A percentile compares a stretch with the other conserved stretches of the same genome.
Evolutionary conservation across 2,888 invertebrate species (phyloP).

Genomic region (Pristionchus maxplancki): DNA sequence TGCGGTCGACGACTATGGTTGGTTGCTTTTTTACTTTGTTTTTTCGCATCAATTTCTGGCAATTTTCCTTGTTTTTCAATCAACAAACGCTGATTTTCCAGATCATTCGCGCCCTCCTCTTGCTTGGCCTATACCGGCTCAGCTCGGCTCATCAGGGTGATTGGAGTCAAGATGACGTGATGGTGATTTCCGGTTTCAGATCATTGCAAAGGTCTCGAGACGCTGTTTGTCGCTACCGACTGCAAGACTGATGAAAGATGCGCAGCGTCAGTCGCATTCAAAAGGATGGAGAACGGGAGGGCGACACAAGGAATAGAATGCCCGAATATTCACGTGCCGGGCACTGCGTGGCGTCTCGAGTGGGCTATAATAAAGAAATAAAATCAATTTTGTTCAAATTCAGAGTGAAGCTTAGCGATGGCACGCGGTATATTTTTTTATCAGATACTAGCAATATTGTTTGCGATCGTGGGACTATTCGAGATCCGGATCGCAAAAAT

Average conservation of each 20-base stretch:
- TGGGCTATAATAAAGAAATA: neutral
- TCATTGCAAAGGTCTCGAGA: neutral
- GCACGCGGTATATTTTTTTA: too few relatives aligned
- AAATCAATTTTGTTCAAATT: neutral
- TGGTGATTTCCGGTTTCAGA: neutral
- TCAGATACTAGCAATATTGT: too few relatives aligned
- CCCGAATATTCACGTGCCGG: too few relatives aligned
- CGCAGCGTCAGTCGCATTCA: neutral
- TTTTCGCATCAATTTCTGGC: neutral
- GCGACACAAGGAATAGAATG: neutral
- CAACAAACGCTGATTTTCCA: neutral
- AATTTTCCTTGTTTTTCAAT: too few relatives aligned
- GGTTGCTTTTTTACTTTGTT: neutral
- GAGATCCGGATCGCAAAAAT: too few relatives aligned
- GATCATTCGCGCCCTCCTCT: neutral
- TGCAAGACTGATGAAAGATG: neutral
- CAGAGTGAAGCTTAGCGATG: too few relatives aligned
- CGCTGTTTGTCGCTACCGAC: neutral
- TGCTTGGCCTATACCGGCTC: neutral
- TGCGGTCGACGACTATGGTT: neutral
- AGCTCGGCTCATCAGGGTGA: neutral
- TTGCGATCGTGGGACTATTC: too few relatives aligned
- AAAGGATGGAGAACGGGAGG: too few relatives aligned
- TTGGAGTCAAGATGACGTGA: neutral
- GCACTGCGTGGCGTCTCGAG: neutral